Evolutionary conservation across 2,888 invertebrate genomes (phyloP).

Genomic region (Lissonota sp.): DNA sequence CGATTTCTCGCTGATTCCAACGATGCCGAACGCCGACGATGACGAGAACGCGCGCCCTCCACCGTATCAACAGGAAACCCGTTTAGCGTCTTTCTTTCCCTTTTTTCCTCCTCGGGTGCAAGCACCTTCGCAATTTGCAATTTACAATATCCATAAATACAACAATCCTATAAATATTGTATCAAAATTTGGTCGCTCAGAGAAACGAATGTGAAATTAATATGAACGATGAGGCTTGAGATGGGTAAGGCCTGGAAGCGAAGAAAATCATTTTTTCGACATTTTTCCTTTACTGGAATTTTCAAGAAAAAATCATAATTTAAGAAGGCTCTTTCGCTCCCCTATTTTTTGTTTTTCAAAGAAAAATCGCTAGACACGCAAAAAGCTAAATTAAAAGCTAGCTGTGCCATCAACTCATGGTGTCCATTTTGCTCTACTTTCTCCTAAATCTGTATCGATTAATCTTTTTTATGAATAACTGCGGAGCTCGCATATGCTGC

Average conservation of each 20-base stretch:
- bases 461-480: not conserved
- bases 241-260: not conserved
- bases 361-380: too few species aligned
- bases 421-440: too few species aligned
- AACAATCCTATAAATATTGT: not conserved
- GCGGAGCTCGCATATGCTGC: not conserved
- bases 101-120: not conserved
- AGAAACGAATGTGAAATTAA: not conserved
- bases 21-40: conserved; percentile 27
- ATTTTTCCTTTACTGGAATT: too few species aligned
- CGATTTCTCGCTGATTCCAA: conserved; percentile 50
- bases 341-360: too few species aligned
- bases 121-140: conserved; percentile 3
- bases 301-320: too few species aligned
- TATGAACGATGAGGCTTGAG: not conserved
- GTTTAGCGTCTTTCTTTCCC: conserved; percentile 33
- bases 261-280: too few species aligned
- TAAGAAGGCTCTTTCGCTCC: too few species aligned
- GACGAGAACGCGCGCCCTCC: conserved; percentile 5
- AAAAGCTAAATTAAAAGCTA: too few species aligned
- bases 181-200: not conserved
- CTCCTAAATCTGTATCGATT: too few species aligned
- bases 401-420: too few species aligned
- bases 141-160: conserved; percentile 17
- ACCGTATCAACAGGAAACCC: conserved; percentile 36